These are phyloP conservation scores for Nebria ingens DNA, from an alignment of 1,140 invertebrate species.

Conservation along the genomic window DNA sequence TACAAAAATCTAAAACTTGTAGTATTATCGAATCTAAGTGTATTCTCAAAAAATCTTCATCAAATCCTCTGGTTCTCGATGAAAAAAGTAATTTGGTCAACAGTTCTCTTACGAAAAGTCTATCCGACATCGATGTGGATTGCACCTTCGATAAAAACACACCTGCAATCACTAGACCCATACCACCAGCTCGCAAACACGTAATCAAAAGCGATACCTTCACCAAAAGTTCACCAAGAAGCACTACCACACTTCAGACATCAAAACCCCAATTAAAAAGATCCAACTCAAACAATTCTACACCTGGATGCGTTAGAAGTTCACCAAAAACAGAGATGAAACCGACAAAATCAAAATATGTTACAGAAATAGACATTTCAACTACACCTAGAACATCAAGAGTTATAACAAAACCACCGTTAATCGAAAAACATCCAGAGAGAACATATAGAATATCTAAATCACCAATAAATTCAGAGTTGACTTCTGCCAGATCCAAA, in stretches of 20 bases:
- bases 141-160: neutral
- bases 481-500: neutral
- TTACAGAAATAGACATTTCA: neutral
- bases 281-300: neutral
- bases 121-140: neutral
- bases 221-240: neutral
- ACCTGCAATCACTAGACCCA: neutral
- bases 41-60: conserved; percentile 40
- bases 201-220: neutral
- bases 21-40: conserved; percentile 50
- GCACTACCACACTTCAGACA: neutral
- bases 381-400: neutral
- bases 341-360: neutral
- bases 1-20: conserved; percentile 51
- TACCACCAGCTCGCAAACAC: neutral
- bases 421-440: no score
- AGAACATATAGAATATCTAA: no score
- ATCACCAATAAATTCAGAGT: no score
- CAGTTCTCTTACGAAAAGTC: neutral
- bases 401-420: no score
- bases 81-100: neutral
- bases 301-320: neutral
- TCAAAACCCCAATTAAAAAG: neutral
- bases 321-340: neutral
- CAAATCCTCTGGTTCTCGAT: neutral